Conservation (phyloP, 2,888 invertebrate genomes). For the Xestia sexstrigata region DNA sequence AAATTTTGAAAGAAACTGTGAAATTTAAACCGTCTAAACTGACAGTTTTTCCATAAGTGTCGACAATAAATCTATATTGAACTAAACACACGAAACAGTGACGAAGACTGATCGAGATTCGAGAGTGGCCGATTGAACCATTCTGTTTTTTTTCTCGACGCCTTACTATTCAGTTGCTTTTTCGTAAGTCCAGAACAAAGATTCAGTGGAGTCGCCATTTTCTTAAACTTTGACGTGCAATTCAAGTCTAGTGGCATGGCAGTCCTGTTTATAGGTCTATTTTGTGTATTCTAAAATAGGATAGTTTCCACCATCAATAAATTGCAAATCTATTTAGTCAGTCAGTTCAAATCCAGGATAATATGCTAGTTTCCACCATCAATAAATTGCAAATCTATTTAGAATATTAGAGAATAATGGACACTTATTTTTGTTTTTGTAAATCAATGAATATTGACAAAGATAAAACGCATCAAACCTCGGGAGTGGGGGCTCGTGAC, state of each 20-base stretch:
- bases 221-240: neutral
- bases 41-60: constrained; percentile 62
- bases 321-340: too few relatives aligned
- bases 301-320: too few relatives aligned
- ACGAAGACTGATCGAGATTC: constrained; percentile 83
- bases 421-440: too few relatives aligned
- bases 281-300: neutral
- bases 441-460: too few relatives aligned
- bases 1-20: constrained; percentile 20
- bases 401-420: too few relatives aligned
- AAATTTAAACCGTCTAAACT: constrained; percentile 32
- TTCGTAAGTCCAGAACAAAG: constrained; percentile 67
- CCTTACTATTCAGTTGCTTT: constrained; percentile 76
- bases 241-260: neutral
- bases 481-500: too few relatives aligned
- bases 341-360: too few relatives aligned
- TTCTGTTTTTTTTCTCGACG: constrained; percentile 83
- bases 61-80: constrained; percentile 66
- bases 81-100: constrained; percentile 72
- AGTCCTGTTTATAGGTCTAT: neutral
- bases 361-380: too few relatives aligned
- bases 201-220: constrained; percentile 66
- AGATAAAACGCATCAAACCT: too few relatives aligned
- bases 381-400: too few relatives aligned
- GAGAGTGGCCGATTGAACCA: constrained; percentile 83